A percentile compares a stretch with the other conserved stretches of the same genome.
Conservation (phyloP, 2,888 invertebrate genomes). For the Mantis religiosa region DNA sequence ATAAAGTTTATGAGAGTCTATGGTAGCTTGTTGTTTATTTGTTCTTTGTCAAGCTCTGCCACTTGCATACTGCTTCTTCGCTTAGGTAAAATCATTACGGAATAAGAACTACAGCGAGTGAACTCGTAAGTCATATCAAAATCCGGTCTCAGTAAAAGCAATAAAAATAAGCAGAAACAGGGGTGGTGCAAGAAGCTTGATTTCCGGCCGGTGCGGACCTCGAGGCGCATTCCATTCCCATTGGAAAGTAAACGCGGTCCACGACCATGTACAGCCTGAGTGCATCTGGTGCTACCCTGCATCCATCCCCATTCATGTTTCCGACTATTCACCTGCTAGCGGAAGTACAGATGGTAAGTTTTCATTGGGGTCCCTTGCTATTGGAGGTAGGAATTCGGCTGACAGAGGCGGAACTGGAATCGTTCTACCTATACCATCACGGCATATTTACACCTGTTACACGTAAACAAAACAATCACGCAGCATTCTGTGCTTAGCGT, state of each 20-base stretch:
- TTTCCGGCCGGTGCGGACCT: not conserved
- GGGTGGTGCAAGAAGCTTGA: not conserved
- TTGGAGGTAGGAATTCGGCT: not conserved
- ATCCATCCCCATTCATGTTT: not conserved
- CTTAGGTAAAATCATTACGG: not conserved
- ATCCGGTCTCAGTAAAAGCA: not conserved
- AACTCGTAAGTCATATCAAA: not conserved
- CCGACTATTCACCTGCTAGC: not conserved
- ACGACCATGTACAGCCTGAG: not conserved
- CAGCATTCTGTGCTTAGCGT: too few species aligned
- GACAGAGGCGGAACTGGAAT: not conserved
- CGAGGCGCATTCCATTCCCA: not conserved
- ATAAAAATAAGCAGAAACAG: not conserved
- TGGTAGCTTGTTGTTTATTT: too few species aligned
- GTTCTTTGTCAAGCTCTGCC: too few species aligned
- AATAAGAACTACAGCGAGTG: not conserved
- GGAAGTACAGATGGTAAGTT: not conserved
- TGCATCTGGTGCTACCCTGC: not conserved
- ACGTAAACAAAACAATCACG: accelerated
- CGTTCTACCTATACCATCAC: not conserved
- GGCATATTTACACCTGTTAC: not conserved
- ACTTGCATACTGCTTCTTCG: too few species aligned
- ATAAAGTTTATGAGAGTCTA: too few species aligned
- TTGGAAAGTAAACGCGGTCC: not conserved
- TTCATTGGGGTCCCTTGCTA: not conserved